Evolutionary conservation across 2,113 vertebrate species (phyloP).

Genomic region (Aptenodytes forsteri): DNA sequence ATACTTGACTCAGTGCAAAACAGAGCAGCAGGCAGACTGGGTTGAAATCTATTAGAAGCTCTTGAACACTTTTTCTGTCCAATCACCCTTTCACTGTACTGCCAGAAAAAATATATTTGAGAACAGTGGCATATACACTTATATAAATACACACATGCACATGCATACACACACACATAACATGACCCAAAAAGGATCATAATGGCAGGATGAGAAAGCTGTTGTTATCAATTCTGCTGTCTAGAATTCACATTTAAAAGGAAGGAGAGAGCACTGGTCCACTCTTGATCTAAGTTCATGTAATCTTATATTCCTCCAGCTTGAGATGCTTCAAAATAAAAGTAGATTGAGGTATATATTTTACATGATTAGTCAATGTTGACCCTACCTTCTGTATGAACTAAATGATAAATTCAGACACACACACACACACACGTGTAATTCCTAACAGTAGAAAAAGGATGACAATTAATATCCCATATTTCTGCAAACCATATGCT

Average conservation of each 20-base stretch:
- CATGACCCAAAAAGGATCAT: background rate
- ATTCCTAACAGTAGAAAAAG: conserved; percentile 52
- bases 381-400: background rate
- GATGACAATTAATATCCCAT: conserved; percentile 61
- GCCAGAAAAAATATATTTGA: conserved; percentile 39
- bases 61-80: conserved; percentile 20
- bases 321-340: background rate
- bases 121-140: conserved; percentile 11
- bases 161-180: background rate
- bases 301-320: background rate
- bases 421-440: background rate
- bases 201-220: background rate
- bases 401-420: conserved; percentile 53
- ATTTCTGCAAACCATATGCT: conserved; percentile 65
- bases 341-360: background rate
- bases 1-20: conserved; percentile 13
- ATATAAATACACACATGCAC: background rate
- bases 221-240: background rate
- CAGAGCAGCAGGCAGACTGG: conserved; percentile 16
- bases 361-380: background rate
- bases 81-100: conserved; percentile 6
- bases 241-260: background rate
- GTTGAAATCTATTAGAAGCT: conserved; percentile 6
- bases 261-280: background rate
- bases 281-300: background rate